These are phyloP conservation scores for Harpagoxenus sublaevis DNA, from an alignment of 2,888 invertebrate species.

Conservation along the genomic window DNA sequence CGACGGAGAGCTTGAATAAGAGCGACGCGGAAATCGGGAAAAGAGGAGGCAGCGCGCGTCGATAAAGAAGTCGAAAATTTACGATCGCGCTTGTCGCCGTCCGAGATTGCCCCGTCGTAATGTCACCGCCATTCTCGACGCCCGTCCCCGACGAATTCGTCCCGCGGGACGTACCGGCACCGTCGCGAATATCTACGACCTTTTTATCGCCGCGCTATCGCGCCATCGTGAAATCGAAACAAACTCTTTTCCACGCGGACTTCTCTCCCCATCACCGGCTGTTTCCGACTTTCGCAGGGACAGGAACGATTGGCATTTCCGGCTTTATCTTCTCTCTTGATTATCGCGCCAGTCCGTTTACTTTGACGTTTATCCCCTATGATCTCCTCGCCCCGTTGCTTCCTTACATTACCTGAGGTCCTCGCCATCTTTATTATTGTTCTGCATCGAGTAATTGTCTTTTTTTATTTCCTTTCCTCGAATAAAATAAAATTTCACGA, in stretches of 20 bases:
- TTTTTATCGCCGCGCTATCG: constrained; percentile 64
- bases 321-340: constrained; percentile 7
- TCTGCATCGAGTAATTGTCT: background rate
- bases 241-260: constrained; percentile 32
- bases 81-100: constrained; percentile 58
- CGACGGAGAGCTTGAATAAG: constrained; percentile 36
- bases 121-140: constrained; percentile 45
- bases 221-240: constrained; percentile 43
- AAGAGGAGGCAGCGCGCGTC: constrained; percentile 40
- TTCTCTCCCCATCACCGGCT: background rate
- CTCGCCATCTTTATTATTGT: background rate
- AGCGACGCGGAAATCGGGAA: constrained; percentile 44
- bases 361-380: constrained; percentile 1
- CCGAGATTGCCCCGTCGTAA: constrained; percentile 53
- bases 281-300: background rate
- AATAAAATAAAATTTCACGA: background rate
- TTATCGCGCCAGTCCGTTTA: constrained; percentile 18
- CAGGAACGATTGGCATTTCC: background rate
- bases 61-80: constrained; percentile 63
- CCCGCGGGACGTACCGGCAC: constrained; percentile 48
- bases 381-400: background rate
- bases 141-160: constrained; percentile 30
- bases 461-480: background rate
- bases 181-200: constrained; percentile 53
- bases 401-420: background rate